A percentile compares a stretch with the other conserved stretches of the same genome.
Evolutionary conservation across 2,888 invertebrate genomes (phyloP).

Genomic region (Corythucha ciliata): DNA sequence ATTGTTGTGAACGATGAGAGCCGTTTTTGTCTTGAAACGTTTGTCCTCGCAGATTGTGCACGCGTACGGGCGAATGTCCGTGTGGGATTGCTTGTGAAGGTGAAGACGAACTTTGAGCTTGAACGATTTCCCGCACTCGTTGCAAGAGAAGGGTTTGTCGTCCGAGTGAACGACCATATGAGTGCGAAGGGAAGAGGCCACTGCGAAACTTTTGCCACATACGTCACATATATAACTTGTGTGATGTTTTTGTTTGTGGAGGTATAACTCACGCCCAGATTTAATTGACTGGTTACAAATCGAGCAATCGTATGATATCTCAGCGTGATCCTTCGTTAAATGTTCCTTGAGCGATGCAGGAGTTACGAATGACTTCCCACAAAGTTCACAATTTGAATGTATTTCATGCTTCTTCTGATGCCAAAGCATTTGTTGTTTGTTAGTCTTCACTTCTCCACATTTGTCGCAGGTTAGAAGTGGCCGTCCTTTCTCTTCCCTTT

Average conservation of each 20-base stretch:
- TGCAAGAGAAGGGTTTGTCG: constrained; percentile 43
- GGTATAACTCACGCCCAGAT: constrained; percentile 24
- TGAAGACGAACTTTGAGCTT: constrained; percentile 46
- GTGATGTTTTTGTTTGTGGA: constrained; percentile 28
- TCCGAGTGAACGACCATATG: constrained; percentile 39
- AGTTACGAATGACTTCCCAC: constrained; percentile 26
- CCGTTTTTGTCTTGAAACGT: constrained; percentile 29
- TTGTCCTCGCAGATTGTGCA: constrained; percentile 34
- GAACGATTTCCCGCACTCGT: constrained; percentile 43
- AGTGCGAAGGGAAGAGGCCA: constrained; percentile 23
- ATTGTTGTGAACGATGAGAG: constrained; percentile 28
- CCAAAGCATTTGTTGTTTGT: constrained; percentile 24
- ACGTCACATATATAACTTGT: constrained; percentile 31
- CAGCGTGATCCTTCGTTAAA: constrained; percentile 38
- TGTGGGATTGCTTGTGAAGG: constrained; percentile 33
- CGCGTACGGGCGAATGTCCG: constrained; percentile 34
- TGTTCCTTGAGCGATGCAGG: constrained; percentile 26
- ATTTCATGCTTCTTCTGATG: constrained; percentile 26
- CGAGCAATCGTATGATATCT: constrained; percentile 35
- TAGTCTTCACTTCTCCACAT: constrained; percentile 30
- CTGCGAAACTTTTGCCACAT: constrained; percentile 29
- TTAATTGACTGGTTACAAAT: constrained; percentile 30
- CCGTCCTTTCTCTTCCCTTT: constrained; percentile 21
- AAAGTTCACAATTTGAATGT: constrained; percentile 28
- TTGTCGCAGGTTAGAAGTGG: constrained; percentile 26